These are phyloP conservation scores for Drosophila vallismaia DNA, from an alignment of 2,888 invertebrate genomes.

Conservation along the genomic window DNA sequence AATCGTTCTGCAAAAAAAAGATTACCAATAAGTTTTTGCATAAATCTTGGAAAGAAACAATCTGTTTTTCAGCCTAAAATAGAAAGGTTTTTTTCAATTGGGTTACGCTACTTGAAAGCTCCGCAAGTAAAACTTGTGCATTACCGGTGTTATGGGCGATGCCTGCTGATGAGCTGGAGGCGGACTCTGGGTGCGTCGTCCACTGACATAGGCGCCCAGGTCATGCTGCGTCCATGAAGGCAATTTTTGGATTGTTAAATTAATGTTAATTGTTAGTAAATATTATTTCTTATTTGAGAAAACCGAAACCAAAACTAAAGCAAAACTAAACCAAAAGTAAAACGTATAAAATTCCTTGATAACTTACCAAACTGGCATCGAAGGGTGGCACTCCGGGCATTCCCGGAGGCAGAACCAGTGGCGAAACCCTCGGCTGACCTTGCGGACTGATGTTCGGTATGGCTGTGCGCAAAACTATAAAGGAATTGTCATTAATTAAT, in stretches of 20 bases:
- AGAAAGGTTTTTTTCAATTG: conserved; percentile 19
- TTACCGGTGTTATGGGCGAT: conserved; percentile 89
- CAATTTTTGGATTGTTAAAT: conserved; percentile 43
- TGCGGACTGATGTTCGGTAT: conserved; percentile 87
- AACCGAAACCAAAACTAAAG: conserved; percentile 6
- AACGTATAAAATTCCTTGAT: background rate
- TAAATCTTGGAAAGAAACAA: background rate
- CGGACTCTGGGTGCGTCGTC: conserved; percentile 87
- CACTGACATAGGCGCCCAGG: conserved; percentile 84
- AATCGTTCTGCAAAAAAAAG: conserved; percentile 85
- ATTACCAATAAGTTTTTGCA: background rate
- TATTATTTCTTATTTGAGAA: background rate
- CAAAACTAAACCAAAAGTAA: background rate
- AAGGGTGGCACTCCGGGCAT: conserved; percentile 86
- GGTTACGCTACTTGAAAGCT: conserved; percentile 76
- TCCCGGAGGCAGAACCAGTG: conserved; percentile 85
- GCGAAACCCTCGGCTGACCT: conserved; percentile 85
- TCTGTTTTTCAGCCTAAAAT: conserved; percentile 1
- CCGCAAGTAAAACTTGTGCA: conserved; percentile 74
- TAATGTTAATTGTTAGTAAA: conserved; percentile 23
- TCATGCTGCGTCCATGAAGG: conserved; percentile 86
- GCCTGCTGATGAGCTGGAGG: conserved; percentile 94
- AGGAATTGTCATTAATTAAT: background rate
- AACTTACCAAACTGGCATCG: conserved; percentile 89
- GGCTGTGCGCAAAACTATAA: conserved; percentile 84